Percentiles rank a stretch among this genome's conserved stretches.
These are phyloP conservation scores for Acrossocheilus fasciatus DNA, from an alignment of 2,797 vertebrate genomes.

Conservation along the genomic window DNA sequence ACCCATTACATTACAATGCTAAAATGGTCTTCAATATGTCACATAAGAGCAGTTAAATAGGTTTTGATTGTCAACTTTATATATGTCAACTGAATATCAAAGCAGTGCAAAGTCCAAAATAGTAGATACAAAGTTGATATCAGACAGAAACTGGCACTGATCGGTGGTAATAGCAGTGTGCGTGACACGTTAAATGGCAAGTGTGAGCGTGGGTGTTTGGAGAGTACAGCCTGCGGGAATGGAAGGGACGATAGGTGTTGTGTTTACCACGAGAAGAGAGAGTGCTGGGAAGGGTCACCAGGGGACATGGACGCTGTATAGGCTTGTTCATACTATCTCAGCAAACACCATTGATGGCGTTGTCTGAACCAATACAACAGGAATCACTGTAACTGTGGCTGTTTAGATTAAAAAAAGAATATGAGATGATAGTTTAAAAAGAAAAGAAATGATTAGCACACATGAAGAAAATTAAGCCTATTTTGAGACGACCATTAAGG, in stretches of 20 bases:
- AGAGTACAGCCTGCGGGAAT: not conserved
- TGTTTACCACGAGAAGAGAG: not conserved
- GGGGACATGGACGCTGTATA: not conserved
- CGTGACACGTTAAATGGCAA: not conserved
- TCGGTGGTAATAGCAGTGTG: not conserved
- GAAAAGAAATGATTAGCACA: not conserved
- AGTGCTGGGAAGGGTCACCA: not conserved
- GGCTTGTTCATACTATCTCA: not conserved
- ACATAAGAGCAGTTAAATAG: too few relatives aligned
- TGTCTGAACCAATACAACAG: not conserved
- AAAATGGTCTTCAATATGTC: not conserved
- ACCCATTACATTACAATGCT: too few relatives aligned
- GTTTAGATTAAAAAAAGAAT: not conserved
- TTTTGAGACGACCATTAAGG: not conserved
- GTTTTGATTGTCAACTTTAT: not conserved
- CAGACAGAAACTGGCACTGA: not conserved
- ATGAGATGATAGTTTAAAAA: not conserved
- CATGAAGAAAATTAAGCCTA: not conserved
- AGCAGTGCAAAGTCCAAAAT: too few relatives aligned
- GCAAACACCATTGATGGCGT: not conserved
- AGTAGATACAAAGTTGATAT: not conserved
- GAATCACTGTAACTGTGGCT: not conserved
- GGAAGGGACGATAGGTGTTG: not conserved
- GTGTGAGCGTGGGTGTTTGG: not conserved
- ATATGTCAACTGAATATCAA: not conserved